Evolutionary conservation across 2,797 vertebrate species (phyloP).

Genomic region (Coccyzus lansbergi): DNA sequence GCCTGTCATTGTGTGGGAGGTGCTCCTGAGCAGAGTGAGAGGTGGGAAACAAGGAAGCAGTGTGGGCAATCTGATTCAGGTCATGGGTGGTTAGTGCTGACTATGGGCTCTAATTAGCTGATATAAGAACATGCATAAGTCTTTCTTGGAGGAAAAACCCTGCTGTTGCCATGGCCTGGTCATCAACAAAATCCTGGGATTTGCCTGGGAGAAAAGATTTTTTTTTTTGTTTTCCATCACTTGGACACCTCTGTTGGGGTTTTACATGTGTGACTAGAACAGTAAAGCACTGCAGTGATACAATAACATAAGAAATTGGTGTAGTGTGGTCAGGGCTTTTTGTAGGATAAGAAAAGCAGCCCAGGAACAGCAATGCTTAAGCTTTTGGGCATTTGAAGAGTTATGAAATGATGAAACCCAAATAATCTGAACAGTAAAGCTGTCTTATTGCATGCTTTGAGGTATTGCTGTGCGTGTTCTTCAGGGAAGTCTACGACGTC

Average conservation of each 20-base stretch:
- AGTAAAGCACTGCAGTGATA: neutral
- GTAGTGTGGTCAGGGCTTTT: neutral
- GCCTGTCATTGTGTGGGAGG: too few relatives aligned
- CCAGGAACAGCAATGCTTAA: neutral
- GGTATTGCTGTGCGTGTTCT: neutral
- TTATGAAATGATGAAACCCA: neutral
- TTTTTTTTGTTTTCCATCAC: neutral
- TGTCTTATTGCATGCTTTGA: neutral
- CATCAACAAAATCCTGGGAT: neutral
- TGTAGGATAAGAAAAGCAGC: neutral
- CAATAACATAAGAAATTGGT: neutral
- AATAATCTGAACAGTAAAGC: neutral
- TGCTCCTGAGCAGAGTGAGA: neutral
- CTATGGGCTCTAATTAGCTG: fast-evolving
- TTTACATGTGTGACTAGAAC: fast-evolving
- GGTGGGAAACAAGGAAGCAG: neutral
- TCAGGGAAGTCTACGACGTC: neutral
- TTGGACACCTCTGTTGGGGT: too few relatives aligned
- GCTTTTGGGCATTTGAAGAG: neutral
- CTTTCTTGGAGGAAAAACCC: neutral
- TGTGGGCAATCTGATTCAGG: neutral
- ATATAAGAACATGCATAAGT: neutral
- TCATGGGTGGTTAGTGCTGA: neutral
- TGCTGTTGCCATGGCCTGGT: neutral
- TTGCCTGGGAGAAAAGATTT: too few relatives aligned